Evolutionary conservation across 2,797 vertebrate species (phyloP).

Genomic region (Pitangus sulphuratus): DNA sequence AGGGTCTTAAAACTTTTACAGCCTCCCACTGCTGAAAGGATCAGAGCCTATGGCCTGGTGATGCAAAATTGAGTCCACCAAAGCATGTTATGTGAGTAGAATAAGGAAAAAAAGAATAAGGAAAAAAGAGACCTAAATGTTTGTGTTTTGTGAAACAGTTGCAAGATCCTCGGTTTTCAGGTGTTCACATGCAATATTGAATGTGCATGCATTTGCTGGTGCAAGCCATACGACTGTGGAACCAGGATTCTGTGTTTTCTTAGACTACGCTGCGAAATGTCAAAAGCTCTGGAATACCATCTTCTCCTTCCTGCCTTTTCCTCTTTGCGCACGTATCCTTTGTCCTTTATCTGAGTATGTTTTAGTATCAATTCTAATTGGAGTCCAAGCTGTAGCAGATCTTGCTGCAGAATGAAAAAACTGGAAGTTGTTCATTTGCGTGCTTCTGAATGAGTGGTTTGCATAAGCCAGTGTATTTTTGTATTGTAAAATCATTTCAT

Average conservation of each 20-base stretch:
- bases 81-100: not conserved
- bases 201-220: not conserved
- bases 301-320: not conserved
- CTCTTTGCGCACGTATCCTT: not conserved
- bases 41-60: not conserved
- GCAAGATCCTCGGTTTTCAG: not conserved
- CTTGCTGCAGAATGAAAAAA: not conserved
- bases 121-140: not conserved
- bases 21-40: not conserved
- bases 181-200: accelerated
- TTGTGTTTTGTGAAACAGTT: not conserved
- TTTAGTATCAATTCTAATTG: not conserved
- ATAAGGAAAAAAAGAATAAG: not conserved
- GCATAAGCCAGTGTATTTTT: not conserved
- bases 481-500: not conserved
- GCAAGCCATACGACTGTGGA: not conserved
- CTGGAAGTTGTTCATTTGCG: accelerated
- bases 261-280: not conserved
- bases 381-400: not conserved
- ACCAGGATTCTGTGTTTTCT: not conserved
- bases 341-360: not conserved
- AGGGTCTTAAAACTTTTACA: not conserved
- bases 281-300: not conserved
- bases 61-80: not conserved
- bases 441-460: not conserved